Conservation (phyloP, 2,888 invertebrate species). For the Pseudanteris insignis region DNA sequence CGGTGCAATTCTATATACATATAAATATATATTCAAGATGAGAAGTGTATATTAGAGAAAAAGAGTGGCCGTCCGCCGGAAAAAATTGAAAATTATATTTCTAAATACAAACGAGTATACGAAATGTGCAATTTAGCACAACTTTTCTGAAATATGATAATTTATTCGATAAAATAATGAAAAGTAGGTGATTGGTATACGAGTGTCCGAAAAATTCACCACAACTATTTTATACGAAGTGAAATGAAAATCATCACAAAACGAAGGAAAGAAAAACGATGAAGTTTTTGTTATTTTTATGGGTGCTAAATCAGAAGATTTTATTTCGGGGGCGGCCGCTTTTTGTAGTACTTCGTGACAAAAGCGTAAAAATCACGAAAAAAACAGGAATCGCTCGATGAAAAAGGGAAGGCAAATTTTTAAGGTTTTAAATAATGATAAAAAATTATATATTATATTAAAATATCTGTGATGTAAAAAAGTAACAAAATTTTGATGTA, state of each 20-base stretch:
- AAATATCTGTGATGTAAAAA: constrained; percentile 67
- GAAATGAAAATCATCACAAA: too few species aligned
- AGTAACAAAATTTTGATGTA: constrained; percentile 67
- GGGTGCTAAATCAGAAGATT: too few species aligned
- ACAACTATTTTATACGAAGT: too few species aligned
- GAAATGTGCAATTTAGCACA: too few species aligned
- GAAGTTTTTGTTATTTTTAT: too few species aligned
- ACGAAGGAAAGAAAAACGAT: too few species aligned
- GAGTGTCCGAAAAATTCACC: too few species aligned
- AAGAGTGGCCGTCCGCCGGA: constrained; percentile 42
- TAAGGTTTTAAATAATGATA: constrained; percentile 59
- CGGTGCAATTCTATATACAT: constrained; percentile 47
- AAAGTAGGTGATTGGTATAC: too few species aligned
- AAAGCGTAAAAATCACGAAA: constrained; percentile 47
- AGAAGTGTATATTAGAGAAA: constrained; percentile 33
- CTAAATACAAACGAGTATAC: constrained; percentile 35
- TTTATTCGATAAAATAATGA: too few species aligned
- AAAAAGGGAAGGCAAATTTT: constrained; percentile 58
- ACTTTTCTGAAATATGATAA: too few species aligned
- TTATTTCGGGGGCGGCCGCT: too few species aligned
- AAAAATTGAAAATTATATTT: background rate
- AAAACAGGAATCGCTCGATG: constrained; percentile 53
- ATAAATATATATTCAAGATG: constrained; percentile 38
- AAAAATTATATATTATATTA: constrained; percentile 63
- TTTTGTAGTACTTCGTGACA: too few species aligned